phyloP scores from a whole-genome alignment of 2,797 vertebrate species.

The Megaceryle alcyon region DNA sequence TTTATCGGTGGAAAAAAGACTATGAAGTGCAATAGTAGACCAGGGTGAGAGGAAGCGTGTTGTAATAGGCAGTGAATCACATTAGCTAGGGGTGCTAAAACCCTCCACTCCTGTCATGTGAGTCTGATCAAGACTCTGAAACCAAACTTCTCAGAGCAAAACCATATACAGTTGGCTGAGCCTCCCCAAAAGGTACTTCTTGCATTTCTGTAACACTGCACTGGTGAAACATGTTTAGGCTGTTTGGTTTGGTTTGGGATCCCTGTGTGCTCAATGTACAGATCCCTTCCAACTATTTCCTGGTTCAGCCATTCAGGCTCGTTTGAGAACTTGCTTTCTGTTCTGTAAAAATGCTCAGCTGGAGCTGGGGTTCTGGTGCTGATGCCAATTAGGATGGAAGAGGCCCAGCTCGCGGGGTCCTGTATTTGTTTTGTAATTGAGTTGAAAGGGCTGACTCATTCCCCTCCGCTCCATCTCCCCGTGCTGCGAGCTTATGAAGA shows the following conservation, averaged over 20 bases:
- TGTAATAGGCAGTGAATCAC: constrained; percentile 63
- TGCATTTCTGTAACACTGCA: background rate
- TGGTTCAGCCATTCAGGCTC: constrained; percentile 44
- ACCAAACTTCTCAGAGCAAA: constrained; percentile 36
- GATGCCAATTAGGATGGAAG: constrained; percentile 68
- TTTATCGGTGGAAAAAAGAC: constrained; percentile 13
- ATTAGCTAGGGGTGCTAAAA: constrained; percentile 45
- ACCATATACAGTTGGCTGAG: background rate
- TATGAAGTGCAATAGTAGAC: constrained; percentile 24
- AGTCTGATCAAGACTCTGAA: constrained; percentile 50
- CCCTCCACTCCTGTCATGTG: constrained; percentile 43
- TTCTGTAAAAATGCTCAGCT: constrained; percentile 60
- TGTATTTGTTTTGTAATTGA: constrained; percentile 65
- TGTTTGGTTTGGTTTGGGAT: constrained; percentile 45
- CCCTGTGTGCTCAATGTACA: background rate
- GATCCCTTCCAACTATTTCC: constrained; percentile 37
- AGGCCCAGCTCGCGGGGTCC: constrained; percentile 47
- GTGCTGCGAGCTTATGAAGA: background rate
- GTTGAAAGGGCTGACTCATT: constrained; percentile 68
- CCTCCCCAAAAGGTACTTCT: background rate
- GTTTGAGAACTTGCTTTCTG: constrained; percentile 48
- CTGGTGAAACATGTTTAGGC: background rate
- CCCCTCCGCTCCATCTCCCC: constrained; percentile 5
- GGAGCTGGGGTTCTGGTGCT: constrained; percentile 60
- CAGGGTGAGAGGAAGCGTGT: constrained; percentile 12